phyloP scores from a whole-genome alignment of 2,113 vertebrate genomes.

The Larimichthys polyactis region DNA sequence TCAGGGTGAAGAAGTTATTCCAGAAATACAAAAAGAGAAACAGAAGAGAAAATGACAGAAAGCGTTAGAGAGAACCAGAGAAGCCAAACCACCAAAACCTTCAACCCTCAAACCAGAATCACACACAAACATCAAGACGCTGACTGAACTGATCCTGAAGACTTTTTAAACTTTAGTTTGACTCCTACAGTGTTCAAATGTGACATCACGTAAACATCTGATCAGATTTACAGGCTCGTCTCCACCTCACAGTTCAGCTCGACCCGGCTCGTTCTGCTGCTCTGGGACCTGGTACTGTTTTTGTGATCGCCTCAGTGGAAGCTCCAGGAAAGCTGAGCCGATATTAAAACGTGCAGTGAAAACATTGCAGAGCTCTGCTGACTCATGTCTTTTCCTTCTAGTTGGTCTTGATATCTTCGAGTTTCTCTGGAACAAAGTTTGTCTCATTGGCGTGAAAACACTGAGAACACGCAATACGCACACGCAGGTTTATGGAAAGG shows the following conservation, averaged over 20 bases:
- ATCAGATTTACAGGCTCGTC: not conserved
- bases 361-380: not conserved
- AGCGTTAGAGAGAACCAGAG: not conserved
- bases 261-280: not conserved
- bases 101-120: slow-evolving; percentile 16
- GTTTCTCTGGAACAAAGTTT: too few relatives aligned
- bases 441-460: not conserved
- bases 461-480: not conserved
- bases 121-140: not conserved
- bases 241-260: not conserved
- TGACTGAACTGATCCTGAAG: not conserved
- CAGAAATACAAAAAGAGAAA: not conserved
- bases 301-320: not conserved
- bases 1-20: not conserved
- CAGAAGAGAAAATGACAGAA: not conserved
- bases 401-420: too few relatives aligned
- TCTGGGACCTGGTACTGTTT: not conserved
- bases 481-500: too few relatives aligned
- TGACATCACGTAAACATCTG: not conserved
- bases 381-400: not conserved
- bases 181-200: too few relatives aligned
- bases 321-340: not conserved
- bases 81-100: slow-evolving; percentile 29
- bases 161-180: too few relatives aligned
- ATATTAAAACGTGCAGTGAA: not conserved